Evolutionary conservation across 2,113 vertebrate species (phyloP), one percentile per base, ranked within the genome.

Genomic region (Amblyopsis rosae): DNA sequence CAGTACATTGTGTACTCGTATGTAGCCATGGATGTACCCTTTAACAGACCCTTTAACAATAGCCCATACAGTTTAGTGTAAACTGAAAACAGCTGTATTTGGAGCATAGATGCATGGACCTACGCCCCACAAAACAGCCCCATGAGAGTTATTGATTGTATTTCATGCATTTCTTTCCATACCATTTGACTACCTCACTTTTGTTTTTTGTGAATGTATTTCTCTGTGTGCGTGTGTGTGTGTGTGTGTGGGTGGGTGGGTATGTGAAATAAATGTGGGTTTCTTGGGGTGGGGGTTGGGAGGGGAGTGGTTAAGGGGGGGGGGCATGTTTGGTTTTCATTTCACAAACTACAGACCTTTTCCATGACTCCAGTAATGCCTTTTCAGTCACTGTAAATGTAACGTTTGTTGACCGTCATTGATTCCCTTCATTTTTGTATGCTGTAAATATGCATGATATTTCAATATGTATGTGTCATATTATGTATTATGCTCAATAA

Each of bases 161-260:
- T 87, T 77, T 70, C 62, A 72, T 67, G 49, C 87, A 77, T 76
- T 86, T 85, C 82, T 85, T 81, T 91, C 82, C 87, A 81, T 89
- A 85, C 87, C 64, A 70, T 86, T 62, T 92, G 94, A 94, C 96
- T 98, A 98, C 97, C 96, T 99, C 96, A 95, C 91, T 87, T 92
- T 90, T 81, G 82, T 81, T 17, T 17, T 71, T 47, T 79, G 79
- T 82, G 81, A 79, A 76, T 87, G 69, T 81, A 17, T 15, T 70
- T 58, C 13, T 79, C 66, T 77, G 68, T 67, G 12, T 54, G 85
- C 89, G 77, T 91, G 74, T 62, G 55, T 72, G 63, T 66, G 65
- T 46, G 26, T n/a, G n/a, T n/a, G 17, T 79, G 69, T 77, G 67
- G 64, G 12, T 54, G 85, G 89, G 77, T 91, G 73, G 59, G 55